Percentiles rank a stretch among this genome's conserved stretches.
Evolutionary conservation across 1,140 invertebrate species (phyloP).

Genomic region (Nephila pilipes): DNA sequence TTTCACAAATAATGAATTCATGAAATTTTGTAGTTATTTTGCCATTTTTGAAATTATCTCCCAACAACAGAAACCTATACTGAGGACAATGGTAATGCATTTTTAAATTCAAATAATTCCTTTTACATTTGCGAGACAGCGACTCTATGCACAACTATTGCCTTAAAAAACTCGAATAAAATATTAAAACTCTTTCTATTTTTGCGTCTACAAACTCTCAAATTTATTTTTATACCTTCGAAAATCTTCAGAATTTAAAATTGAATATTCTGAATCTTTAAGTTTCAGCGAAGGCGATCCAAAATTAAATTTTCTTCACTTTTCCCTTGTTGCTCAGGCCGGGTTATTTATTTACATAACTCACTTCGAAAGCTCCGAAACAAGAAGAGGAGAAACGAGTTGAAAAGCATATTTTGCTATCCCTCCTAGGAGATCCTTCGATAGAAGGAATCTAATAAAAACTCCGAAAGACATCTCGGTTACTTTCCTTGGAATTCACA

Average conservation of each 20-base stretch:
- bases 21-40: no score
- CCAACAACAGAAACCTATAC: no score
- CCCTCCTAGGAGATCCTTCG: neutral
- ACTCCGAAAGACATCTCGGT: neutral
- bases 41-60: no score
- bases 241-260: neutral
- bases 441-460: constrained; percentile 9
- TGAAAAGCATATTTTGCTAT: neutral
- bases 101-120: no score
- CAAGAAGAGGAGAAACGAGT: neutral
- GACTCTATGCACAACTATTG: no score
- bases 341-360: constrained; percentile 20
- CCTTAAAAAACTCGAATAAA: neutral
- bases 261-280: constrained; percentile 5
- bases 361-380: neutral
- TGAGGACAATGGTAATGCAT: no score
- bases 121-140: no score
- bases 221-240: neutral
- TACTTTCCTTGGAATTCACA: neutral
- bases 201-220: neutral
- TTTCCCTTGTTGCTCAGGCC: neutral
- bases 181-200: neutral
- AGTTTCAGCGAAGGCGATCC: neutral
- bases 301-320: constrained; percentile 19
- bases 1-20: no score